Conservation (phyloP, 2,113 vertebrate genomes). For the Grammomys surdaster region DNA sequence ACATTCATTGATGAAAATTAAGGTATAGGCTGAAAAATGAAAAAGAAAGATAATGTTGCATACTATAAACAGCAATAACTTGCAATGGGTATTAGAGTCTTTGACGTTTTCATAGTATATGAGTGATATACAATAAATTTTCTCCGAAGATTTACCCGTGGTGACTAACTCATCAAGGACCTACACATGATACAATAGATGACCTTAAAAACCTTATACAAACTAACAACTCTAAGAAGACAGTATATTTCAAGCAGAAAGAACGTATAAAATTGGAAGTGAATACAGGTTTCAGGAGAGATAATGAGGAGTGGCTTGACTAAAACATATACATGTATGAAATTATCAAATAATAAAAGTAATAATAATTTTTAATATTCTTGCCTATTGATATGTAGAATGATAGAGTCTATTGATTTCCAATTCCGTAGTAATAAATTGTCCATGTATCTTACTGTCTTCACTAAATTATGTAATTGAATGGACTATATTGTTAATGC, state of each 20-base stretch:
- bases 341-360: not conserved
- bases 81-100: fast-evolving
- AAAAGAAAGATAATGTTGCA: not conserved
- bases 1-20: not conserved
- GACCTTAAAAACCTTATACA: not conserved
- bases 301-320: not conserved
- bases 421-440: not conserved
- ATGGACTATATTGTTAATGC: too few species aligned
- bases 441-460: not conserved
- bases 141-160: not conserved
- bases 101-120: not conserved
- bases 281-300: not conserved
- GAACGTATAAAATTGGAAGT: not conserved
- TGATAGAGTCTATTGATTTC: not conserved
- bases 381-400: not conserved
- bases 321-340: not conserved
- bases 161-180: not conserved
- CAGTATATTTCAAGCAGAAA: not conserved
- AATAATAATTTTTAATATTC: not conserved
- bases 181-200: not conserved
- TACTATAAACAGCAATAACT: not conserved
- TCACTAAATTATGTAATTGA: not conserved
- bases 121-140: not conserved
- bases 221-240: not conserved
- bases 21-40: not conserved